A percentile compares a stretch with the other conserved stretches of the same genome.
Evolutionary conservation across 2,797 vertebrate genomes (phyloP).

Genomic region (Acridotheres tristis): DNA sequence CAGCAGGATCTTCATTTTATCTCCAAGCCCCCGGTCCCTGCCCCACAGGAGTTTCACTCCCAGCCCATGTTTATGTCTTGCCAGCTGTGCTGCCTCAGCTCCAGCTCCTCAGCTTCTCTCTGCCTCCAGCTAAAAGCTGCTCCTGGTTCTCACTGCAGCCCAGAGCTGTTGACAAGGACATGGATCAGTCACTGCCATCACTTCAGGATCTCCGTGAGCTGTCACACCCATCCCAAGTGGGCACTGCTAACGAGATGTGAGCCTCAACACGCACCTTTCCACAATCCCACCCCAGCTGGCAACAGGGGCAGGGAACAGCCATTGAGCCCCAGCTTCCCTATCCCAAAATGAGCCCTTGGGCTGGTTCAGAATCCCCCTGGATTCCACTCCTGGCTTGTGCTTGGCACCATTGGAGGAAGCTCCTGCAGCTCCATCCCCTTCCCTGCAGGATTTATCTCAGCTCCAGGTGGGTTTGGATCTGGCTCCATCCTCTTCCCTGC

Average conservation of each 20-base stretch:
- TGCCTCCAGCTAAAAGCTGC: not conserved
- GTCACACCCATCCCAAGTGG: not conserved
- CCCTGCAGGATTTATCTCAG: no score
- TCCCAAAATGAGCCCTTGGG: not conserved
- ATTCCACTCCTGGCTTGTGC: not conserved
- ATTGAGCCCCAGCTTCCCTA: not conserved
- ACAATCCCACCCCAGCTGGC: fast-evolving
- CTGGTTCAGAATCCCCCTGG: not conserved
- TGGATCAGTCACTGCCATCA: not conserved
- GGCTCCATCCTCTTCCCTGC: not conserved
- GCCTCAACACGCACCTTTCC: not conserved
- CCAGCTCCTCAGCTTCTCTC: not conserved
- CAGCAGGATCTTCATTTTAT: not conserved
- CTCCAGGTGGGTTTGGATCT: no score
- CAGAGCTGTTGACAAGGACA: not conserved
- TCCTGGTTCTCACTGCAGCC: not conserved
- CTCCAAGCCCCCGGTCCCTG: not conserved
- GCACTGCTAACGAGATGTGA: not conserved
- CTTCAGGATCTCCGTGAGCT: not conserved
- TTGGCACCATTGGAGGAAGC: not conserved
- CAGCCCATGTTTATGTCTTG: not conserved
- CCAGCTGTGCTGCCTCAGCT: not conserved
- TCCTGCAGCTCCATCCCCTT: not conserved
- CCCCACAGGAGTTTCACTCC: not conserved
- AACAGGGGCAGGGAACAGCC: not conserved